These are phyloP conservation scores for Trichomalopsis sarcophagae DNA, from an alignment of 1,140 invertebrate genomes.

Conservation along the genomic window DNA sequence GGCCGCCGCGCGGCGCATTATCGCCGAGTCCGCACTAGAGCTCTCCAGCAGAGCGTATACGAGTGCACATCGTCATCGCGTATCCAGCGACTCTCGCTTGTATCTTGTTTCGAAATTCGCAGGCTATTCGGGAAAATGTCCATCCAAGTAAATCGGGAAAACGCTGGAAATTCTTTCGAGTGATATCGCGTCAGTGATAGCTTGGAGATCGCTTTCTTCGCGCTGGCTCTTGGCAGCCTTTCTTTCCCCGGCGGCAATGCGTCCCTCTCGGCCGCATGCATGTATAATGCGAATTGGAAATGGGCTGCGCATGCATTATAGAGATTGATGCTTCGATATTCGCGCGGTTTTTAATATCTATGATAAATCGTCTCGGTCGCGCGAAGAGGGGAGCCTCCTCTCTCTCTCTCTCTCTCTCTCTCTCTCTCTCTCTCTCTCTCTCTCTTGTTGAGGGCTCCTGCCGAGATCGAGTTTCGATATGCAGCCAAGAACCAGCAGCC, in stretches of 20 bases:
- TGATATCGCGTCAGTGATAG: neutral
- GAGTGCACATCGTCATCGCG: too few relatives aligned
- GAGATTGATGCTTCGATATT: slow-evolving; percentile 38
- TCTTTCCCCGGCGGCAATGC: neutral
- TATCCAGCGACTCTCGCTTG: too few relatives aligned
- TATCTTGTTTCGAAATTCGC: neutral
- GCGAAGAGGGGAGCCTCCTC: slow-evolving; percentile 10
- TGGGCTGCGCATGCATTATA: slow-evolving; percentile 14
- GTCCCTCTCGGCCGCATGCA: neutral
- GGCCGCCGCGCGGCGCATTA: too few relatives aligned
- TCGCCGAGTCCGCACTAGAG: too few relatives aligned
- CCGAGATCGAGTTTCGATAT: slow-evolving; percentile 56
- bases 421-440: neutral
- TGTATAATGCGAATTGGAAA: slow-evolving; percentile 24
- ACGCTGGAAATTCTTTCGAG: neutral
- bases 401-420: neutral
- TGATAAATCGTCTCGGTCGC: slow-evolving; percentile 50
- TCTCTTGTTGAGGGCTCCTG: slow-evolving; percentile 27
- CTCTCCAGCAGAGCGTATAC: too few relatives aligned
- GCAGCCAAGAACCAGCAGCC: neutral
- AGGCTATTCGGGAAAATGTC: too few relatives aligned
- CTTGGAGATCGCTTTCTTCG: neutral
- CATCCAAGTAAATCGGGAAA: neutral
- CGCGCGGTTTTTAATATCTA: slow-evolving; percentile 41
- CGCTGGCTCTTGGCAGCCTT: neutral